phyloP scores from a whole-genome alignment of 2,113 vertebrate genomes.

The Mirounga angustirostris region DNA sequence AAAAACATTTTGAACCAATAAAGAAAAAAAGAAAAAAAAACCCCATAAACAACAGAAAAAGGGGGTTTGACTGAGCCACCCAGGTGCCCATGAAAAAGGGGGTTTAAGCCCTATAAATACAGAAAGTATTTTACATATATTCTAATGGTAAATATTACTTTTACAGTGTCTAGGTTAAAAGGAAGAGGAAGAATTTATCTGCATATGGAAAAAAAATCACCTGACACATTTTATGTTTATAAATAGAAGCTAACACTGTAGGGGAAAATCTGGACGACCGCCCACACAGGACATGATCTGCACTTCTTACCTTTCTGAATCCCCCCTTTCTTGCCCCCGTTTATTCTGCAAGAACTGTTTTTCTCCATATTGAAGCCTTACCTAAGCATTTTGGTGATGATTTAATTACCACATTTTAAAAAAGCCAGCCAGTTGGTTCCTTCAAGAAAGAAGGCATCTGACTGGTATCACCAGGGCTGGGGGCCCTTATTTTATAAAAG shows the following conservation, averaged over 20 bases:
- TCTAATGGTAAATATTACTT: slow-evolving; percentile 36
- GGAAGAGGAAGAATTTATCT: slow-evolving; percentile 26
- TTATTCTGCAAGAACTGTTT: not conserved
- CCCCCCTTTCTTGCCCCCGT: not conserved
- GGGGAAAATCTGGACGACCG: not conserved
- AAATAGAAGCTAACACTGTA: slow-evolving; percentile 48
- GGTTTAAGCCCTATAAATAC: not conserved
- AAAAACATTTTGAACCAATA: slow-evolving; percentile 22
- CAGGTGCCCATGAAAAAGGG: not conserved
- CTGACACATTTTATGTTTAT: slow-evolving; percentile 46
- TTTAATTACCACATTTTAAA: slow-evolving; percentile 21
- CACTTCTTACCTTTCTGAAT: not conserved
- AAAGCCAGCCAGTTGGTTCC: not conserved
- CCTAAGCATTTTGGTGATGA: not conserved
- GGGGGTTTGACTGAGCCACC: not conserved
- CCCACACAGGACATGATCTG: not conserved
- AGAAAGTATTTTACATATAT: not conserved
- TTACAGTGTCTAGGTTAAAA: slow-evolving; percentile 16
- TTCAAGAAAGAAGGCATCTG: slow-evolving; percentile 52
- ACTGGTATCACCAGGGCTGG: not conserved
- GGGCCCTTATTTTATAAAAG: slow-evolving; percentile 30
- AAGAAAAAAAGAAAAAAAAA: not conserved
- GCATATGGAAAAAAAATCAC: slow-evolving; percentile 10
- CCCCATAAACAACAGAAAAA: not conserved
- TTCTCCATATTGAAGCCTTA: not conserved